Percentiles rank a stretch among this genome's conserved stretches.
Evolutionary conservation across 1,140 invertebrate genomes (phyloP).

Genomic region (Archivesica marissinica): DNA sequence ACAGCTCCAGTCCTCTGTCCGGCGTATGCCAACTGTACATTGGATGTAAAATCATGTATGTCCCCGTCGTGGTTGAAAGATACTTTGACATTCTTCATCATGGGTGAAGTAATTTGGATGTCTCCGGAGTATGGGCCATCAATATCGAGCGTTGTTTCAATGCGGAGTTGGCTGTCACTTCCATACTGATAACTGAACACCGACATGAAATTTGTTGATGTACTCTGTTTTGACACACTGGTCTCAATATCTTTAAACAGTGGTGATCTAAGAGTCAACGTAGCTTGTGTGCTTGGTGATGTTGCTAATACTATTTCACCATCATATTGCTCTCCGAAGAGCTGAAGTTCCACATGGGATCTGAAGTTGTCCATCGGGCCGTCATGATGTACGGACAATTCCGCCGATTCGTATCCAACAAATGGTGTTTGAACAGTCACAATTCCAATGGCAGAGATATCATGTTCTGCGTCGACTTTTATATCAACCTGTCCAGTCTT

Average conservation of each 20-base stretch:
- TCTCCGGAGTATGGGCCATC: constrained; percentile 10
- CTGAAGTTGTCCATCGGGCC: neutral
- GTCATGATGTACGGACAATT: constrained; percentile 17
- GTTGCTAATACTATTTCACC: constrained; percentile 1
- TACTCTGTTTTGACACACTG: neutral
- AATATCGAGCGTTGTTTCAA: constrained; percentile 1
- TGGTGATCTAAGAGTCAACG: neutral
- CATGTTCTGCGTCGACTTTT: constrained; percentile 12
- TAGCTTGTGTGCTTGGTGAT: neutral
- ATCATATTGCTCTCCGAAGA: constrained; percentile 1
- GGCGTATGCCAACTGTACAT: neutral
- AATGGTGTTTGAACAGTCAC: constrained; percentile 4
- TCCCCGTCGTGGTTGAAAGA: constrained; percentile 34
- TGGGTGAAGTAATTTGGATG: constrained; percentile 19
- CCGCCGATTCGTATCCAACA: constrained; percentile 8
- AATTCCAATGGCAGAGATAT: neutral
- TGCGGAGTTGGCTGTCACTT: neutral
- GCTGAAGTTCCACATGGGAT: neutral
- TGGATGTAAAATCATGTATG: neutral
- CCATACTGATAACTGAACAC: neutral
- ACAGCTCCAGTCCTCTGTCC: neutral
- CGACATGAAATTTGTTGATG: neutral
- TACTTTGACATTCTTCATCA: constrained; percentile 19
- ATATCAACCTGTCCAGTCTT: constrained; percentile 25
- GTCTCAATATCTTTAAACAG: constrained; percentile 3